Evolutionary conservation across 2,888 invertebrate genomes (phyloP).

Genomic region (Parapristionchus giblindavisi): DNA sequence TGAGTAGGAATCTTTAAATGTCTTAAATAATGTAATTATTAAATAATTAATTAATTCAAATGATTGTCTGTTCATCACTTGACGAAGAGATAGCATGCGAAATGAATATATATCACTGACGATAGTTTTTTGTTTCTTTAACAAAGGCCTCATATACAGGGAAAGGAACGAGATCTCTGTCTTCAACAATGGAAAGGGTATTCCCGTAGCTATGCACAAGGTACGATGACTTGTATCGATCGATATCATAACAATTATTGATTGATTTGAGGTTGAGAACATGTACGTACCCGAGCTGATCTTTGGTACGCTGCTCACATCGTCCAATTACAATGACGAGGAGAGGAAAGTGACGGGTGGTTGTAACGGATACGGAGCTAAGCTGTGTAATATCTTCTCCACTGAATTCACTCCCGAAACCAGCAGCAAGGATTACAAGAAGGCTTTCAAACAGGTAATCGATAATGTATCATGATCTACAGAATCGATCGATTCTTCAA

Average conservation of each 20-base stretch:
- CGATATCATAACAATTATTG: neutral
- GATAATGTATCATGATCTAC: no score
- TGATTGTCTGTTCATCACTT: no score
- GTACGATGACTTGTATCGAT: neutral
- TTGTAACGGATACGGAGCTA: slow-evolving; percentile 97
- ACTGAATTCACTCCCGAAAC: slow-evolving; percentile 95
- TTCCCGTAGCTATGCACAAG: slow-evolving; percentile 95
- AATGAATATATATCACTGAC: no score
- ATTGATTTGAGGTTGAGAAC: slow-evolving; percentile 74
- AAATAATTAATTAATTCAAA: neutral
- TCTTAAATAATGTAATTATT: neutral
- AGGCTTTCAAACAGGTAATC: slow-evolving; percentile 85
- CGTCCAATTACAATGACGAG: slow-evolving; percentile 97
- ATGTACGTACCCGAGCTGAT: slow-evolving; percentile 99
- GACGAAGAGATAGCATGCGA: no score
- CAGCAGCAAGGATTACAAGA: slow-evolving; percentile 83
- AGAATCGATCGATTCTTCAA: slow-evolving; percentile 94
- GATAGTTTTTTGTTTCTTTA: no score
- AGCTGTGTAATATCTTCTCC: slow-evolving; percentile 98
- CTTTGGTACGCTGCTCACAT: slow-evolving; percentile 96
- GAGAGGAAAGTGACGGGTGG: slow-evolving; percentile 86
- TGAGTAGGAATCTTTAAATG: slow-evolving; percentile 39
- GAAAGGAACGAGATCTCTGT: slow-evolving; percentile 89
- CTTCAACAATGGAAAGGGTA: slow-evolving; percentile 96
- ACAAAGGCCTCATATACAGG: no score